Evolutionary conservation across 2,888 invertebrate genomes (phyloP).

Genomic region (Thelaira solivaga): DNA sequence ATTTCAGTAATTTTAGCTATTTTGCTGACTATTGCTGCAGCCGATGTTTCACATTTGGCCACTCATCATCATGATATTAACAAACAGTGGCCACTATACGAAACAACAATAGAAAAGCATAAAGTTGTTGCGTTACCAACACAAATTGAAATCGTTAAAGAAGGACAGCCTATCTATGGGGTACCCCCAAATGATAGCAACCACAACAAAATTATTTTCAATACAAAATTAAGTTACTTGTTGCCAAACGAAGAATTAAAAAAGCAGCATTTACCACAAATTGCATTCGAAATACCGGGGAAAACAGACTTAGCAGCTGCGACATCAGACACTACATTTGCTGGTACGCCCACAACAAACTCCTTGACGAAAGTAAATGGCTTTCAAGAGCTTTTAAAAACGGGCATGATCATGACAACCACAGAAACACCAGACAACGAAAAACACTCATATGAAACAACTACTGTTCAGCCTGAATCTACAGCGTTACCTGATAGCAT

Average conservation of each 20-base stretch:
- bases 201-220: neutral
- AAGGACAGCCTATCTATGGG: slow-evolving; percentile 46
- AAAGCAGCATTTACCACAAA: slow-evolving; percentile 22
- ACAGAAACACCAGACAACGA: too few relatives aligned
- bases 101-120: slow-evolving; percentile 69
- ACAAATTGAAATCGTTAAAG: slow-evolving; percentile 69
- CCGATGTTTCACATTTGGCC: slow-evolving; percentile 70
- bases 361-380: neutral
- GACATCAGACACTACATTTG: neutral
- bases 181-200: neutral
- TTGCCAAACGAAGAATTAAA: slow-evolving; percentile 58
- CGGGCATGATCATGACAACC: too few relatives aligned
- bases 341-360: neutral
- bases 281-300: slow-evolving; percentile 56
- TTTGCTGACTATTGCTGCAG: slow-evolving; percentile 64
- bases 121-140: slow-evolving; percentile 70
- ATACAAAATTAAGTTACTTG: slow-evolving; percentile 6
- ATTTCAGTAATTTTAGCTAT: slow-evolving; percentile 31
- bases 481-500: slow-evolving; percentile 47
- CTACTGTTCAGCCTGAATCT: slow-evolving; percentile 49
- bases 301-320: slow-evolving; percentile 66
- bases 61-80: slow-evolving; percentile 68
- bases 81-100: neutral
- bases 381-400: too few relatives aligned
- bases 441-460: slow-evolving; percentile 33